Conservation (phyloP, 2,888 invertebrate genomes). For the Hemicrepidius hirtus region DNA sequence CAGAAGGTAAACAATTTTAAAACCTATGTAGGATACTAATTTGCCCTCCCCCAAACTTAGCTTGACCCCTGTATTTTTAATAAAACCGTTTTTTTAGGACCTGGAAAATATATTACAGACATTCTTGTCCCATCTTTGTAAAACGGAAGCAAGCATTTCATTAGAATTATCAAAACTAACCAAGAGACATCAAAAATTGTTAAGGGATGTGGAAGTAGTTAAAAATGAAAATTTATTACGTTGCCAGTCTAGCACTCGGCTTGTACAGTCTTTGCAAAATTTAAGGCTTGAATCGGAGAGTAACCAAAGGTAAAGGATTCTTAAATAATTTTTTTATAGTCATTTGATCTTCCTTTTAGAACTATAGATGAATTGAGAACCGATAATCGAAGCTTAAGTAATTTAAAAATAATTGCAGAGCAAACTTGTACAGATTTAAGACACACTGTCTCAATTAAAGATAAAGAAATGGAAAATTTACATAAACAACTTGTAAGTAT, state of each 20-base stretch:
- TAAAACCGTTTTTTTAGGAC: no score
- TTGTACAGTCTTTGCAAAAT: slow-evolving; percentile 64
- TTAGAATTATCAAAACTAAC: slow-evolving; percentile 50
- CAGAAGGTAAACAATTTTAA: slow-evolving; percentile 51
- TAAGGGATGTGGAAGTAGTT: slow-evolving; percentile 61
- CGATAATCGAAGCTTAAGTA: slow-evolving; percentile 62
- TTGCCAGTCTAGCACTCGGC: slow-evolving; percentile 55
- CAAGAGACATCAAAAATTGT: slow-evolving; percentile 59
- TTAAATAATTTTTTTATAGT: no score
- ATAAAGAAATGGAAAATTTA: slow-evolving; percentile 58
- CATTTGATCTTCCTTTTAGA: neutral
- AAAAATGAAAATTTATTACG: slow-evolving; percentile 61
- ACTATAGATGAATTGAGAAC: slow-evolving; percentile 62
- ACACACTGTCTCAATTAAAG: slow-evolving; percentile 55
- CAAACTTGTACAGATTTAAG: slow-evolving; percentile 47
- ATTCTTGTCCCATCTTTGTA: slow-evolving; percentile 38
- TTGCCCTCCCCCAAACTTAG: no score
- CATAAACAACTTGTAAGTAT: slow-evolving; percentile 62
- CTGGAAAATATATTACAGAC: slow-evolving; percentile 49
- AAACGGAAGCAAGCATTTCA: slow-evolving; percentile 47
- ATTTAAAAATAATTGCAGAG: slow-evolving; percentile 41
- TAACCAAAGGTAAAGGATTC: slow-evolving; percentile 51
- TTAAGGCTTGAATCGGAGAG: slow-evolving; percentile 64
- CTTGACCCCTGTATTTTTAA: no score
- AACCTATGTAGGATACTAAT: neutral